Percentiles rank a stretch among this genome's conserved stretches.
These are phyloP conservation scores for Microplitis deprimator DNA, from an alignment of 2,888 invertebrate species.

Conservation along the genomic window DNA sequence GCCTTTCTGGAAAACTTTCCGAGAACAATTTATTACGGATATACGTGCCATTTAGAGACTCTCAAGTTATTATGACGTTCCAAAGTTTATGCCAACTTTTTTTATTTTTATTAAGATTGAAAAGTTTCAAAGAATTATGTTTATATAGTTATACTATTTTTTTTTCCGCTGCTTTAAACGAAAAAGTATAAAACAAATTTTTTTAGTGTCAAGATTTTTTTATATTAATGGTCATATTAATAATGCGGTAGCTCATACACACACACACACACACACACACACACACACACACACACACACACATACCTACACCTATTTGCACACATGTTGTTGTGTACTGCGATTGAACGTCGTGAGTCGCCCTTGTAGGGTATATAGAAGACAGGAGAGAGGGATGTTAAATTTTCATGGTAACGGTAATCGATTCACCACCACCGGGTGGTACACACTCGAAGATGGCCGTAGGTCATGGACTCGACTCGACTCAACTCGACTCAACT, in stretches of 20 bases:
- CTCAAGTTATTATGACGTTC: constrained; percentile 64
- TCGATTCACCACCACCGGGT: constrained; percentile 30
- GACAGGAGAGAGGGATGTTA: constrained; percentile 20
- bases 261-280: no score
- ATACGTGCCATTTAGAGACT: constrained; percentile 54
- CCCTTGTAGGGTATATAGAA: neutral
- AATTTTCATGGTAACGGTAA: constrained; percentile 31
- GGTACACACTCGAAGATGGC: constrained; percentile 40
- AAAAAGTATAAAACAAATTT: neutral
- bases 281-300: no score
- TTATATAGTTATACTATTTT: neutral
- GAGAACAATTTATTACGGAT: constrained; percentile 55
- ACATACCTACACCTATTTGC: neutral
- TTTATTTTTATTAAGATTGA: constrained; percentile 11
- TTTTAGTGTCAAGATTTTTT: no score
- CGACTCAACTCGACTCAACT: constrained; percentile 21
- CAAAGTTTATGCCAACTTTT: constrained; percentile 60
- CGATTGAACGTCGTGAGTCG: constrained; percentile 1
- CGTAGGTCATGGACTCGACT: constrained; percentile 44
- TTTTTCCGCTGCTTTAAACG: neutral
- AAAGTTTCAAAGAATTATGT: neutral
- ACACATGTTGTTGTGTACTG: neutral
- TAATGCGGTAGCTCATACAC: no score
- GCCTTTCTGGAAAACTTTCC: constrained; percentile 55
- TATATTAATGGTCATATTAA: no score